These are phyloP conservation scores for Serilophus lunatus DNA, from an alignment of 2,113 vertebrate genomes.

Conservation along the genomic window DNA sequence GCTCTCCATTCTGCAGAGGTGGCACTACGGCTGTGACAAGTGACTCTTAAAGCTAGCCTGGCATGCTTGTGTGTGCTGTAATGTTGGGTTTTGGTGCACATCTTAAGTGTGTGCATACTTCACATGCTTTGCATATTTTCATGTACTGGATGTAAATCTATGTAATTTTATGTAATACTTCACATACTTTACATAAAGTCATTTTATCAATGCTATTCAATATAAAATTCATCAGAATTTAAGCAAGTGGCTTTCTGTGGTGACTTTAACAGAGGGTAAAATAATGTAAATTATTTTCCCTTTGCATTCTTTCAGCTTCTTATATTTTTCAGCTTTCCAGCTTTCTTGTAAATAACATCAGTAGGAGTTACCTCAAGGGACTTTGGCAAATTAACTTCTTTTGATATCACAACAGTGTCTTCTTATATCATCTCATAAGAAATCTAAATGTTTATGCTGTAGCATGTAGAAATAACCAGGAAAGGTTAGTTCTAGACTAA, in stretches of 20 bases:
- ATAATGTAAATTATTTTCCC: background rate
- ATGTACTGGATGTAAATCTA: background rate
- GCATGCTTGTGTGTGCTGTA: background rate
- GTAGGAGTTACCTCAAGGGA: background rate
- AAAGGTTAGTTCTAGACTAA: background rate
- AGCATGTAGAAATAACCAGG: background rate
- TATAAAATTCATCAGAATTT: background rate
- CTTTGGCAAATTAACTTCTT: background rate
- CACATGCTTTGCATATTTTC: background rate
- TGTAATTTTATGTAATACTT: background rate
- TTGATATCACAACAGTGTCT: fast-evolving
- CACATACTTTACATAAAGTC: background rate
- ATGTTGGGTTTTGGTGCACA: background rate
- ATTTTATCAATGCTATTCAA: fast-evolving
- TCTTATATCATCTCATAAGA: background rate
- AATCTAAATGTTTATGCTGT: background rate
- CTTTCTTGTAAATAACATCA: background rate
- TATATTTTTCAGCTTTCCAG: background rate
- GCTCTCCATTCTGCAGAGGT: background rate
- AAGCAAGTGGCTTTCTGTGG: background rate
- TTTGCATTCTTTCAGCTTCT: background rate
- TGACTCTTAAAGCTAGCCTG: background rate
- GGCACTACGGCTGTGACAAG: background rate
- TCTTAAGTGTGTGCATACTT: background rate
- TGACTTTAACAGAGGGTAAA: background rate